phyloP scores from a whole-genome alignment of 2,113 vertebrate species.

The Oriolus oriolus region DNA sequence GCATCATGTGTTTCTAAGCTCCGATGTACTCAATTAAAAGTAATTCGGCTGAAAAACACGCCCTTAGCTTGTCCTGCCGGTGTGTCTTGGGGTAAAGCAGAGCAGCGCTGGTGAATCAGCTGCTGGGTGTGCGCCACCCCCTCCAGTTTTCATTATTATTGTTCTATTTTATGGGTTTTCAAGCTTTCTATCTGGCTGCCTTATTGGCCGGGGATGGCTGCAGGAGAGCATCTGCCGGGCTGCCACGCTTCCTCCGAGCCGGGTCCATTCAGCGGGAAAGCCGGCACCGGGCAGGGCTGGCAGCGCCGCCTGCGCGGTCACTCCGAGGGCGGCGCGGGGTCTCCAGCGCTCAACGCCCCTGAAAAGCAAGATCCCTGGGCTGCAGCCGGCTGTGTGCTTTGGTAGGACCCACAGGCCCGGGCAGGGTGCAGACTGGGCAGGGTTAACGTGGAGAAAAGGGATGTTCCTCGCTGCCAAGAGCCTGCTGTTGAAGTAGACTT shows the following conservation, averaged over 20 bases:
- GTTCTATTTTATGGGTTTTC: not conserved
- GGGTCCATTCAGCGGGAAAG: not conserved
- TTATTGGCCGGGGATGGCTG: not conserved
- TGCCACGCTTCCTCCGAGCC: fast-evolving
- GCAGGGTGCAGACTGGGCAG: fast-evolving
- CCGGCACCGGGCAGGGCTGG: not conserved
- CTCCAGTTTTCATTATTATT: not conserved
- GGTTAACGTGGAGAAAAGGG: not conserved
- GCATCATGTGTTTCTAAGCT: slow-evolving; percentile 55
- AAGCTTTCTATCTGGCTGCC: not conserved
- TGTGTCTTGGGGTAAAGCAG: not conserved
- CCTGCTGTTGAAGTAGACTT: not conserved
- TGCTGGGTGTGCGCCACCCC: not conserved
- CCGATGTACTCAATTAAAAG: slow-evolving; percentile 62
- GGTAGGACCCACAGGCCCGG: not conserved
- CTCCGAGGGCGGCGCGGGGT: not conserved
- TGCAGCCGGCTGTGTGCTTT: not conserved
- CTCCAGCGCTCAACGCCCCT: fast-evolving
- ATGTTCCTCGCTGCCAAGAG: not conserved
- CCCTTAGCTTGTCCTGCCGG: not conserved
- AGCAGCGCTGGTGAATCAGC: not conserved
- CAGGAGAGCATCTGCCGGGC: not conserved
- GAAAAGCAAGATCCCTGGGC: fast-evolving
- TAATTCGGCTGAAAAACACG: slow-evolving; percentile 9
- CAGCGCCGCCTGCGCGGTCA: not conserved